Evolutionary conservation across 2,113 vertebrate genomes (phyloP).

Genomic region (Callocephalon fimbriatum): DNA sequence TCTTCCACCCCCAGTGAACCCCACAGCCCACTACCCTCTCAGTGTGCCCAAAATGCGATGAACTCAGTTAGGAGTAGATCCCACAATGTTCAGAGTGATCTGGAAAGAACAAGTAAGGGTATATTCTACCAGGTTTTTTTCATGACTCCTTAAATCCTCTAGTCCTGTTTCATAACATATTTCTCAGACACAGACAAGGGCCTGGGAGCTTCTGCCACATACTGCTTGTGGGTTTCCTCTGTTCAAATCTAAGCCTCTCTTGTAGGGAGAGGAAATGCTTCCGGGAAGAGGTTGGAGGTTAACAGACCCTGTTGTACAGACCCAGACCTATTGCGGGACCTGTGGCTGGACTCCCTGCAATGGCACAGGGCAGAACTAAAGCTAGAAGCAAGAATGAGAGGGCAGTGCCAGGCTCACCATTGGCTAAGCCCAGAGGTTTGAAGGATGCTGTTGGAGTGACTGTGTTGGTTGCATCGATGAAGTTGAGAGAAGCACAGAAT

Average conservation of each 20-base stretch:
- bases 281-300: background rate
- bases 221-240: background rate
- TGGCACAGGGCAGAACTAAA: background rate
- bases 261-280: background rate
- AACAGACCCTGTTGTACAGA: background rate
- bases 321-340: background rate
- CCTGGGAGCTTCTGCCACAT: background rate
- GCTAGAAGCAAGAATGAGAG: background rate
- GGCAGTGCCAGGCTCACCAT: conserved; percentile 77
- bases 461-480: conserved; percentile 97
- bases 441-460: conserved; percentile 95
- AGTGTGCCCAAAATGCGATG: fast-evolving
- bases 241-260: background rate
- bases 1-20: background rate
- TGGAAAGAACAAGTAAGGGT: background rate
- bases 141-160: background rate
- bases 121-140: background rate
- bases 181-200: background rate
- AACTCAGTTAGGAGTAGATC: background rate
- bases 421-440: conserved; percentile 92
- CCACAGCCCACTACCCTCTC: background rate
- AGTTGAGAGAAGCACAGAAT: conserved; percentile 98
- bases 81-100: background rate
- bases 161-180: background rate
- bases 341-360: background rate